Base-by-base conservation (phyloP, 2,797 vertebrate genomes). In the Eleutherodactylus coqui region DNA sequence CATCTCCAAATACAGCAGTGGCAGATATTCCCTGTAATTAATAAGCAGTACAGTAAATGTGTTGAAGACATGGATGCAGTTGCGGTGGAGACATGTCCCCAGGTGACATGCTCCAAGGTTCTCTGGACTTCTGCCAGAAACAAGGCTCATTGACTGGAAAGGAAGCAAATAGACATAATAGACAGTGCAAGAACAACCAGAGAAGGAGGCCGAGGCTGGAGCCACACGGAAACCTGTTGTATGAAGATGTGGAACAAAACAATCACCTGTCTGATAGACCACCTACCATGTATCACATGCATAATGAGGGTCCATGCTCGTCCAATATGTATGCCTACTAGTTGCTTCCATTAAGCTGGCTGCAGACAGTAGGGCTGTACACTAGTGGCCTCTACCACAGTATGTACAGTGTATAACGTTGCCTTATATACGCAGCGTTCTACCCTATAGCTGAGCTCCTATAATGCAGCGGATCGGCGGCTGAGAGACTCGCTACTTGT, bases 171-270 rank as follows among this genome's bases (percentile, higher is more conserved):
- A 58, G 24, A 38, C 43, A 41, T 6, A 13, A 6, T 14, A 38
- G n/a, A 51, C 21, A 72, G 36, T 43, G 34, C 60, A 45, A 53
- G 60, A 67, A 69, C 60, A 81, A 81, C 34, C 32, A 64, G 11
- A 7, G n/a, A 3, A 6, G 29, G 27, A 17, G 11, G 29, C 14
- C 17, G 55, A n/a, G 9, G 8, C 32, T 13, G 45, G n/a, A 90
- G 89, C 80, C 82, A 67, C 85, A 76, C 86, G 60, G 47, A 83
- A 82, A 67, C 84, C 82, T 84, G 81, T 84, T 88, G 86, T 88
- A 90, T 38, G 82, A 88, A 91, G 90, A 88, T 53, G 88, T 88
- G 88, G 83, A 88, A 91, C 73, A 84, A 89, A 90, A 89, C 2
- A 90, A 88, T 67, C 88, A 90, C 73, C 75, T 87, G 86, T 2